Evolutionary conservation across 2,797 vertebrate species (phyloP).

Genomic region (Florisuga fusca): DNA sequence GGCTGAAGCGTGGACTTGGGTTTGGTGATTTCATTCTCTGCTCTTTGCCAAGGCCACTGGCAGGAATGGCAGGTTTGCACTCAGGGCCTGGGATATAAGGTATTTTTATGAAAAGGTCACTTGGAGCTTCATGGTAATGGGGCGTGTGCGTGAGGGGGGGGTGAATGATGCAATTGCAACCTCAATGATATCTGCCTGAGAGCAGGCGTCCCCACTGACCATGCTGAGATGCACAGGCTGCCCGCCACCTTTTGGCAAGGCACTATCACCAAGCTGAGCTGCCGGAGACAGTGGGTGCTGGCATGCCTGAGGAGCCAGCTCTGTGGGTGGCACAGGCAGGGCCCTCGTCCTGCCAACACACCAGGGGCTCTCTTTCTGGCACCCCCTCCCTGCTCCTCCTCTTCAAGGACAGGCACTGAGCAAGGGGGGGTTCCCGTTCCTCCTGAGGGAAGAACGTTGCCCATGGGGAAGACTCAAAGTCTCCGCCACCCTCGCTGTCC

Average conservation of each 20-base stretch:
- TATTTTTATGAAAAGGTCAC: not conserved
- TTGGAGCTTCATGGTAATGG: not conserved
- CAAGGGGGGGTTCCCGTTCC: not conserved
- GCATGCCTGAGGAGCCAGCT: not conserved
- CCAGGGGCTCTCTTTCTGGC: fast-evolving
- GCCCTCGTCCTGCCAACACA: fast-evolving
- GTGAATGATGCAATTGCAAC: not conserved
- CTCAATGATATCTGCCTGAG: not conserved
- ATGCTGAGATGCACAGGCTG: not conserved
- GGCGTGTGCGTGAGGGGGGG: fast-evolving
- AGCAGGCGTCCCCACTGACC: not conserved
- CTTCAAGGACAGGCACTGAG: not conserved
- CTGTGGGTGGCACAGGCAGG: not conserved
- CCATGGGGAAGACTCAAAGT: not conserved
- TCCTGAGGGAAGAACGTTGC: not conserved
- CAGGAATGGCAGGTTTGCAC: not conserved
- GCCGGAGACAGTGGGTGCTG: not conserved
- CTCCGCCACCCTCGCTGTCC: not conserved
- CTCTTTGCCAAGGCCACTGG: not conserved
- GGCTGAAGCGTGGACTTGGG: not conserved
- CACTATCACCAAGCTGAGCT: fast-evolving
- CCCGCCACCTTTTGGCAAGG: not conserved
- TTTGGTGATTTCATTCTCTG: not conserved
- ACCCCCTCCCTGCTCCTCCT: not conserved
- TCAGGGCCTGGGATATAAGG: not conserved